Conservation (phyloP, 2,888 invertebrate species). For the Cataglyphis albicans region DNA sequence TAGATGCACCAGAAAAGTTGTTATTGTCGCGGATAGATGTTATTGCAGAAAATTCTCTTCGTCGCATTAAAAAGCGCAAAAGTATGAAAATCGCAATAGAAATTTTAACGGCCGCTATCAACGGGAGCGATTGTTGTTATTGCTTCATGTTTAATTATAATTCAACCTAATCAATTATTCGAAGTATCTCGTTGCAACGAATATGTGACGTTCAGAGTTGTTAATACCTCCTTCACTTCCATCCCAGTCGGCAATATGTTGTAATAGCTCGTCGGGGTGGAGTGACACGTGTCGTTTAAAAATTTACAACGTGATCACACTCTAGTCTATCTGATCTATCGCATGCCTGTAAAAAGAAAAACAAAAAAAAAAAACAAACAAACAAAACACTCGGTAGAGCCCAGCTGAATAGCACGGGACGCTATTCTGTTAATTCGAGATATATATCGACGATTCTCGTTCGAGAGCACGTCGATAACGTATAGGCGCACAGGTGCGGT, state of each 20-base stretch:
- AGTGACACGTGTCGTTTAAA: slow-evolving; percentile 54
- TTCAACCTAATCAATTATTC: neutral
- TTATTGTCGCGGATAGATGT: neutral
- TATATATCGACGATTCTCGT: slow-evolving; percentile 18
- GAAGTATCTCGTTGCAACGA: slow-evolving; percentile 37
- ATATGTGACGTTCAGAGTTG: slow-evolving; percentile 40
- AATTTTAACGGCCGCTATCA: slow-evolving; percentile 11
- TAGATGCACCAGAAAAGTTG: neutral
- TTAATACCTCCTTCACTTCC: slow-evolving; percentile 49
- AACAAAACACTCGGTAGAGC: slow-evolving; percentile 23
- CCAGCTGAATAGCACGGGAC: slow-evolving; percentile 17
- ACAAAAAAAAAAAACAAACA: neutral
- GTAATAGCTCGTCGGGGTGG: slow-evolving; percentile 44
- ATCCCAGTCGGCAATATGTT: slow-evolving; percentile 45
- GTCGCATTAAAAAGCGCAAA: slow-evolving; percentile 9
- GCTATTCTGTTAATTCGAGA: slow-evolving; percentile 45
- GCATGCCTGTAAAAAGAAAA: slow-evolving; percentile 7
- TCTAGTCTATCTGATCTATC: slow-evolving; percentile 50
- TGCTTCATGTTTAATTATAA: slow-evolving; percentile 40
- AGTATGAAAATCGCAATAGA: neutral
- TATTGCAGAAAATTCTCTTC: neutral
- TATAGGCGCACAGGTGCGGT: slow-evolving; percentile 22
- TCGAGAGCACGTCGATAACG: slow-evolving; percentile 24
- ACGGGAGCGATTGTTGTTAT: slow-evolving; percentile 34
- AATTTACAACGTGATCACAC: slow-evolving; percentile 52